Evolutionary conservation across 2,113 vertebrate species (phyloP).

Genomic region (Phoenicopterus ruber): DNA sequence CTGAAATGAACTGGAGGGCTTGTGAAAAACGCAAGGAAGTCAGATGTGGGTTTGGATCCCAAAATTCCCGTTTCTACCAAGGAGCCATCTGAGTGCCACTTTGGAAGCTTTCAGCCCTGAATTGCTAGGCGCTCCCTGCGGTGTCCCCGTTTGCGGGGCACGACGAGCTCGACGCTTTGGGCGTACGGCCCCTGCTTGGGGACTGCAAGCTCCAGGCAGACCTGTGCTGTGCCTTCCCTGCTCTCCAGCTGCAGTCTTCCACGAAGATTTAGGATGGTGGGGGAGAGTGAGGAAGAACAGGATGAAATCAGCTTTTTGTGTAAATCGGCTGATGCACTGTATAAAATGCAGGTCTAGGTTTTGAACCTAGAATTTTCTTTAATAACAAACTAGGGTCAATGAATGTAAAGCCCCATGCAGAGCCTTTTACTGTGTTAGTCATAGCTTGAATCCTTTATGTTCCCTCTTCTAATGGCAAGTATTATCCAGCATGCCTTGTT

Average conservation of each 20-base stretch:
- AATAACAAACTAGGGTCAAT: slow-evolving; percentile 68
- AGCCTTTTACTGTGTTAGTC: slow-evolving; percentile 74
- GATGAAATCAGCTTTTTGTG: background rate
- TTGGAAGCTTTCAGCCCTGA: background rate
- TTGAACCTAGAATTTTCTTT: slow-evolving; percentile 66
- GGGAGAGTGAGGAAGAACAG: background rate
- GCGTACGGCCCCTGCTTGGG: background rate
- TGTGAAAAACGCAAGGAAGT: background rate
- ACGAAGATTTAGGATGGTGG: background rate
- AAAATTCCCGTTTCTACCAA: background rate
- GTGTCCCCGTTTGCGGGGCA: background rate
- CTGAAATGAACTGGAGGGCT: background rate
- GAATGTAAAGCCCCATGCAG: slow-evolving; percentile 65
- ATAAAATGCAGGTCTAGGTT: slow-evolving; percentile 43
- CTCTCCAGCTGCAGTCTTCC: background rate
- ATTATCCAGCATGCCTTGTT: slow-evolving; percentile 70
- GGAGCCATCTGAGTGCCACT: background rate
- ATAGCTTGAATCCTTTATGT: slow-evolving; percentile 76
- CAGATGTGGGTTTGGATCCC: slow-evolving; percentile 52
- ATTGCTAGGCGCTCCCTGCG: background rate
- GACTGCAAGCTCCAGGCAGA: background rate
- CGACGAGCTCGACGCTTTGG: rapidly evolving
- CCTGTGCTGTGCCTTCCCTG: background rate
- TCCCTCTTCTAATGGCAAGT: slow-evolving; percentile 73
- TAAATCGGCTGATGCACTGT: slow-evolving; percentile 2